These are phyloP conservation scores for Chunga burmeisteri DNA, from an alignment of 2,113 vertebrate genomes.

Conservation along the genomic window DNA sequence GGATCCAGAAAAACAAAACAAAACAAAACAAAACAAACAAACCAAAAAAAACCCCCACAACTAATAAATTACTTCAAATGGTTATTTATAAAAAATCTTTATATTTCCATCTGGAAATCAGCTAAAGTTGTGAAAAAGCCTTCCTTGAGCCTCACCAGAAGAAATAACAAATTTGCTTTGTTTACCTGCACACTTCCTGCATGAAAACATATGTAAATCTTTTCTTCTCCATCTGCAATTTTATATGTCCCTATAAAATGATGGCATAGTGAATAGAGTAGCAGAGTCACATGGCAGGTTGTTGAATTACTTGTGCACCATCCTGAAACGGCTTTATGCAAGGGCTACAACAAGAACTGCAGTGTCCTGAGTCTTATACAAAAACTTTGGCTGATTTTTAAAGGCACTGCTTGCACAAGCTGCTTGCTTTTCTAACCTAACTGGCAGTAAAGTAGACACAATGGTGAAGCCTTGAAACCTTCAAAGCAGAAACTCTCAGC, in stretches of 20 bases:
- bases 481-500: not conserved
- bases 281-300: not conserved
- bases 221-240: not conserved
- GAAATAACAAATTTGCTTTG: not conserved
- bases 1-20: not conserved
- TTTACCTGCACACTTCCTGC: not conserved
- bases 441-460: not conserved
- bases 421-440: not conserved
- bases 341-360: not conserved
- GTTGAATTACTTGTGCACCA: not conserved
- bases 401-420: not conserved
- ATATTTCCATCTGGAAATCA: not conserved
- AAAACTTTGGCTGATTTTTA: not conserved
- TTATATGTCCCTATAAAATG: not conserved
- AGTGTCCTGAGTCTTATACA: not conserved
- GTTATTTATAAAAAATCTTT: not conserved
- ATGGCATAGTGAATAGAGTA: not conserved
- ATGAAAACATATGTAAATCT: not conserved
- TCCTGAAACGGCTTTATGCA: not conserved
- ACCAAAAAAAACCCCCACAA: not conserved
- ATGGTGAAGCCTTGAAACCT: not conserved
- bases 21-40: not conserved
- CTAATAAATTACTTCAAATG: not conserved
- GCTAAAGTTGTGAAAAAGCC: not conserved
- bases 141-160: not conserved